Percentiles rank a stretch among this genome's conserved stretches.
Conservation (phyloP, 2,113 vertebrate genomes). For the Sarotherodon lohbergeri region DNA sequence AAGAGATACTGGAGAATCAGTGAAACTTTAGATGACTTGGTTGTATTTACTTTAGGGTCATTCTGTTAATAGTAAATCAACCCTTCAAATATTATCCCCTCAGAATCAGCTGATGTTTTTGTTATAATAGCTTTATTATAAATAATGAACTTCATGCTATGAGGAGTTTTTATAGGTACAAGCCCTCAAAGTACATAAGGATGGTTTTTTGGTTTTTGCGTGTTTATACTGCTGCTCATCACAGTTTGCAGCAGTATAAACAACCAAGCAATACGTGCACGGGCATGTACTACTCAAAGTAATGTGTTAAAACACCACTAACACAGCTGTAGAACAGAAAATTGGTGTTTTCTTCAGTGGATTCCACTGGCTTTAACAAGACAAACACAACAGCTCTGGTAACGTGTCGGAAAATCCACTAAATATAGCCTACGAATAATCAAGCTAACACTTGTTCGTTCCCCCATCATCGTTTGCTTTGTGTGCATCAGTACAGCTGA, state of each 20-base stretch:
- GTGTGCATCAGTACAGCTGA: not conserved
- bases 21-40: not conserved
- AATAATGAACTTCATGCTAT: not conserved
- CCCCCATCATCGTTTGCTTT: not conserved
- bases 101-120: not conserved
- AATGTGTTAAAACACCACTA: not conserved
- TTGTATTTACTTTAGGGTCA: not conserved
- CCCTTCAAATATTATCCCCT: not conserved
- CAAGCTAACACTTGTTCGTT: not conserved
- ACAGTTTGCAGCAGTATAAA: not conserved
- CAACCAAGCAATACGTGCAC: not conserved
- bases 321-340: not conserved
- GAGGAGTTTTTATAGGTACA: not conserved
- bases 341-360: not conserved
- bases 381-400: not conserved
- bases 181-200: not conserved
- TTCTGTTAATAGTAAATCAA: not conserved
- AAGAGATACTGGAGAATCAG: not conserved
- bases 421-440: not conserved
- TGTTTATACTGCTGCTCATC: not conserved
- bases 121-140: not conserved
- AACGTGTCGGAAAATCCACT: not conserved
- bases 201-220: fast-evolving
- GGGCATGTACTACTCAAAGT: not conserved
- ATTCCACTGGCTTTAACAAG: not conserved